Conservation (phyloP, 2,113 vertebrate species). For the Zapus hudsonius region DNA sequence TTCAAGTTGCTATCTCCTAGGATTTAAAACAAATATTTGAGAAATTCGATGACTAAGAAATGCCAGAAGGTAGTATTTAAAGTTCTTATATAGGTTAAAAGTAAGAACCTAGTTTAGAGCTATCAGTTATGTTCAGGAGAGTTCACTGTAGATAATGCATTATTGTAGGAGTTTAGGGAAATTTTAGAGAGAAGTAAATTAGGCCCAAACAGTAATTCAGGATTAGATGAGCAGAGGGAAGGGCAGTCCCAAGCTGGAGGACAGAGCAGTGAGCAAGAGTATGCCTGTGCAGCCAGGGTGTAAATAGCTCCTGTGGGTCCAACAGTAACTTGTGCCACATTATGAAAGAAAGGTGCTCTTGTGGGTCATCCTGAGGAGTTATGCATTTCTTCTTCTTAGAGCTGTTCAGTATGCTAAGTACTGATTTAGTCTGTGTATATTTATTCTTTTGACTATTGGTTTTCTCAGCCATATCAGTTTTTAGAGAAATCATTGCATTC, state of each 20-base stretch:
- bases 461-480: background rate
- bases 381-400: background rate
- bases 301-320: background rate
- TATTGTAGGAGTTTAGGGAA: background rate
- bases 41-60: slow-evolving; percentile 49
- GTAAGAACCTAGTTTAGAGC: slow-evolving; percentile 18
- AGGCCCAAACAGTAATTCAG: background rate
- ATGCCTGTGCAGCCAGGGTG: background rate
- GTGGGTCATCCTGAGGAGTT: background rate
- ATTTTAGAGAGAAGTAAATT: background rate
- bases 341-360: background rate
- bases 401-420: too few relatives aligned
- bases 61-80: slow-evolving; percentile 49
- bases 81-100: slow-evolving; percentile 37
- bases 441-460: background rate
- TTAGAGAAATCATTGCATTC: background rate
- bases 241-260: background rate
- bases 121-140: slow-evolving; percentile 27
- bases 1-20: slow-evolving; percentile 26
- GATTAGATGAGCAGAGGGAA: background rate
- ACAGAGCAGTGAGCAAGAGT: background rate
- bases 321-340: background rate
- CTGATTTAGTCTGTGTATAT: background rate
- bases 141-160: background rate
- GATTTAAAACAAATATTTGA: slow-evolving; percentile 46